Base-by-base conservation (phyloP, 2,888 invertebrate genomes). In the Dasysyrphus tricinctus region DNA sequence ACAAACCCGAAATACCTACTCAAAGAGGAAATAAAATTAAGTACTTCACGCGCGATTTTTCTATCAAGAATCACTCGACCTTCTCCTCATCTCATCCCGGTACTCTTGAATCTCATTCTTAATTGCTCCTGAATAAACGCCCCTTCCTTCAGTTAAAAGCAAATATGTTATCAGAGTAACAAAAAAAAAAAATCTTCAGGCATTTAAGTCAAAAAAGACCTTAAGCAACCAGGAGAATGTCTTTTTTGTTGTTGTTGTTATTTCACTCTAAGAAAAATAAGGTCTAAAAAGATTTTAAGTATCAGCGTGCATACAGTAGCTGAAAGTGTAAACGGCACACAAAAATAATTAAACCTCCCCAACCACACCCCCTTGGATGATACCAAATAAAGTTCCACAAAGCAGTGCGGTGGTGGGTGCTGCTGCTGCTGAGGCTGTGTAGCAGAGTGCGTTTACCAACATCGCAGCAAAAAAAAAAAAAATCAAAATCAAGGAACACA, bases 321-420 rank as follows among this genome's bases (percentile, higher is more conserved):
- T 75, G 54, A 65, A 57, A 81, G 85, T 81, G 85, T 81, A 81
- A 85, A 81, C 77, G 85, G 85, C 78, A 81, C 81, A 85, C 74
- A 70, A 70, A 85, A 85, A 85, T 85, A 85, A 85, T 81, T 77
- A 75, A 65, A 77, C 81, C 72, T 67, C 59, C 54, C 16, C 39
- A 34, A 44, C 14, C 61, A 73, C 74, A 34, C 61, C 29, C 11
- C n/a, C 11, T 11, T 42, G n/a, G 14, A 54, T 39, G 14, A 54
- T 39, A 24, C 19, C 49, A 67, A 49, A 65, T 65, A 65, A 65
- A 49, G 39, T 19, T 47, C 63, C 29, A 11, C 44, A 63, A 32
- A 63, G 5, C 32, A 16, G 47, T 14, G 24, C 3, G 24, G 24
- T 24, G 24, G 1, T 24, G 67, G 19, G 19, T 14, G 67, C 12